Evolutionary conservation across 2,797 vertebrate genomes (phyloP), one percentile per base, ranked within the genome.

Genomic region (Discoglossus pictus): DNA sequence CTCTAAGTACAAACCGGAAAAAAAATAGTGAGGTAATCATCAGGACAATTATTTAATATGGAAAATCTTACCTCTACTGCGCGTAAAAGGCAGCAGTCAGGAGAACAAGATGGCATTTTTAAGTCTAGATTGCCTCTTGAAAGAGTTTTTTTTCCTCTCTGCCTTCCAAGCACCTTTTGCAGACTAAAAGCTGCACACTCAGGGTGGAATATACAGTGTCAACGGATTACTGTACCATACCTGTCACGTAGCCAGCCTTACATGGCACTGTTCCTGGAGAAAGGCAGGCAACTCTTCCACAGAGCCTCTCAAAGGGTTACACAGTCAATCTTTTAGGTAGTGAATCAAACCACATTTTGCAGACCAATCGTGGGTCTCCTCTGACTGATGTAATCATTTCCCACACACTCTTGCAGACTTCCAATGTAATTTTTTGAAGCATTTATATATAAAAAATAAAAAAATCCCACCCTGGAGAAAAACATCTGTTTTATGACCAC

Each of bases 51-150:
- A 71, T 56, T 25, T 1, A 61, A 79, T 23, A 72, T 9, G 60
- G 72, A 74, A 77, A 76, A 79, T 77, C 92, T 93, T 90, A 93
- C 92, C 93, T 93, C 89, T 67, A 87, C 85, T 38, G 91, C 84
- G 84, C 73, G 88, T 81, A 93, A 88, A 79, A 92, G 86, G 86
- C 91, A 92, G 89, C 92, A 92, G 83, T 89, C 87, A 25, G 90
- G 86, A 82, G 92, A 92, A 84, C 90, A 92, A 84, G 92, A 93
- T 75, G 93, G 93, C 91, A 94, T 95, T 92, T 90, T 93, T 84
- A 86, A 88, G 86, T 52, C 81, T 70, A 87, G 79, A 78, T 77
- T 75, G 81, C 76, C 83, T 88, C 82, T 81, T 55, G 72, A 80
- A 82, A 88, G 83, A 74, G 61, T 74, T 75, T 68, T 55, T 74